Base-by-base conservation (phyloP, 2,888 invertebrate genomes). In the Tetheella fluctuosa region DNA sequence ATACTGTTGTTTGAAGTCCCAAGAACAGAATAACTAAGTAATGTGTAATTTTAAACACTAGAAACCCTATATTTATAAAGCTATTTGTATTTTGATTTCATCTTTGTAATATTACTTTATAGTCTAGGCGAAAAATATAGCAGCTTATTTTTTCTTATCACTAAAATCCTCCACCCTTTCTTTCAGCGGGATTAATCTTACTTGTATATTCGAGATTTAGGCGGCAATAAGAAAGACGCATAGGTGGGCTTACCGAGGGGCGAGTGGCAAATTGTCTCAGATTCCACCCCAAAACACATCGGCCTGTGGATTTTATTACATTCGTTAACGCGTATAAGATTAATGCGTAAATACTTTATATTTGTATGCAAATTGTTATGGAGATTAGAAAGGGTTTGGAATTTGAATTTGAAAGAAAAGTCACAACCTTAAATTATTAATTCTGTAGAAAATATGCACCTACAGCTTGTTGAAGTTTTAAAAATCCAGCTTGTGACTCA, bases 201-300 rank as follows among this genome's bases (percentile, higher is more conserved):
- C 90, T 91, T 93, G 92, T 92, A 91, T 91, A 90, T 92, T 90
- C 86, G 88, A 91, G 91, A 91, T 92, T 91, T 90, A 90, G 90
- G 82, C 85, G 85, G 89, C 91, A 88, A 90, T 92, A 93, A 93
- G 92, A 91, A 92, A 92, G 93, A 93, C 84, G 83, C 88, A 93
- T 92, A 91, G 92, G 91, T 91, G 87, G 89, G 91, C 91, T 91
- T 91, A 92, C 77, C 68, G 74, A 84, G 86, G 90, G 78, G 82
- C 76, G 83, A 80, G 78, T 79, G 85, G 90, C 91, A 90, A 93
- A 93, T 91, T 92, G 92, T 93, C 92, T 92, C 88, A 88, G 89
- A 89, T 90, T 88, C 88, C 81, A 81, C 81, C 85, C 85, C 85
- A 15, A 48, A 48, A 48, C 78, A 79, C 82, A 70, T 75, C 69